A percentile compares a stretch with the other conserved stretches of the same genome.
These are phyloP conservation scores for Heterodera schachtii DNA, from an alignment of 1,140 invertebrate species.

Conservation along the genomic window DNA sequence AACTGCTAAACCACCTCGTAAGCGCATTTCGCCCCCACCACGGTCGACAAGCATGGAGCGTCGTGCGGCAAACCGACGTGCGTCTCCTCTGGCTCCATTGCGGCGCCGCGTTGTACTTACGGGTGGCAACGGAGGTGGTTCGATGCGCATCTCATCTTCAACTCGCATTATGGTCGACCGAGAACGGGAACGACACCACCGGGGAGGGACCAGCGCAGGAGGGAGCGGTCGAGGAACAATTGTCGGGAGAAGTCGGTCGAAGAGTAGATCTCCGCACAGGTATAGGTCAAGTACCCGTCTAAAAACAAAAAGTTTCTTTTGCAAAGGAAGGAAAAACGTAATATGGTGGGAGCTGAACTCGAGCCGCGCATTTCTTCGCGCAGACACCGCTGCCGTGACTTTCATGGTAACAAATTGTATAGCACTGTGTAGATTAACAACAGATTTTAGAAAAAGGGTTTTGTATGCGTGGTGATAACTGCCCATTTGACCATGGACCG, in stretches of 20 bases:
- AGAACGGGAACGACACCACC: constrained; percentile 3
- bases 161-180: constrained; percentile 9
- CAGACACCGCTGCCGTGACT: constrained; percentile 42
- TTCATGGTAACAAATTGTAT: constrained; percentile 35
- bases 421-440: not conserved
- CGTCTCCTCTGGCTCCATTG: not conserved
- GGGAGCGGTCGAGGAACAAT: not conserved
- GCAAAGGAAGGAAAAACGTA: constrained; percentile 25
- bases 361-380: constrained; percentile 19
- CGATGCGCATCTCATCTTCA: constrained; percentile 1
- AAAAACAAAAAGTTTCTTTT: too few species aligned
- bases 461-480: constrained; percentile 90
- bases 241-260: not conserved
- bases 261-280: constrained; percentile 22
- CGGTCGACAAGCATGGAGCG: constrained; percentile 26
- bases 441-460: constrained; percentile 80
- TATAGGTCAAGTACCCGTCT: not conserved
- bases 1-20: constrained; percentile 75
- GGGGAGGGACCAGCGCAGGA: not conserved
- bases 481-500: constrained; percentile 89
- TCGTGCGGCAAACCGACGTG: constrained; percentile 3
- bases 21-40: constrained; percentile 33
- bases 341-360: constrained; percentile 8
- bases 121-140: not conserved
- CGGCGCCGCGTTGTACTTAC: constrained; percentile 6